Evolutionary conservation across 35 echinoderm and acorn worm species (phyloP), one percentile per base, ranked within the genome.

Genomic region (Eucidaris tribuloides): DNA sequence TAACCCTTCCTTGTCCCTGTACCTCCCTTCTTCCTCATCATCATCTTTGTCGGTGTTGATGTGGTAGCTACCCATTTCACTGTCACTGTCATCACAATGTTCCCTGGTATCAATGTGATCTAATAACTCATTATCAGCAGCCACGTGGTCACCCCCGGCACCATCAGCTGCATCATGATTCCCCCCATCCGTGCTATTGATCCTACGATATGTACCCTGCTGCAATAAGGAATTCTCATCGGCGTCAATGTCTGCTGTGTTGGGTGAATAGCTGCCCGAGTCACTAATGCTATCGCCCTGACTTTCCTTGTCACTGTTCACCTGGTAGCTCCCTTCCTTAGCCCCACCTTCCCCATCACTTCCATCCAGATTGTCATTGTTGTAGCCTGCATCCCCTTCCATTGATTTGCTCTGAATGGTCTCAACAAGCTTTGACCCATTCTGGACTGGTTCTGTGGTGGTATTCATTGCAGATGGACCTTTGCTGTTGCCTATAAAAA

Each of bases 241-340:
- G 7, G 44, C 5, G 37, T 74, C 72, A 18, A 80, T 63, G n/a
- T 87, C 79, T 1, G 88, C 83, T 5, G 81, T 88, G 58, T 85
- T 91, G 19, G 88, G 88, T 18, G 93, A 91, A 71, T 96, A 96
- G 61, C 93, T 96, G 35, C 93, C 93, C 14, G 85, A 61, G 45
- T 96, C 93, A 72, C 93, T 87, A 37, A 96, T 68, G 79, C 93
- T 96, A 41, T 96, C 93, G 28, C 93, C 85, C 24, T 83, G 82
- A 70, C 93, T 96, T 43, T 91, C 84, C 71, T 85, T 90, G 25
- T 96, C 92, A 71, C 92, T 96, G 63, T 96, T 96, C 50, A 96
- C 68, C 39, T 90, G 88, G 37, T 90, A 96, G 59, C 88, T 90
- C 11, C 82, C 87, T 79, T 86, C 58, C 25, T 71, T 74, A 20